Base-by-base conservation (phyloP, 2,888 invertebrate species). In the Loripinus fragilis region DNA sequence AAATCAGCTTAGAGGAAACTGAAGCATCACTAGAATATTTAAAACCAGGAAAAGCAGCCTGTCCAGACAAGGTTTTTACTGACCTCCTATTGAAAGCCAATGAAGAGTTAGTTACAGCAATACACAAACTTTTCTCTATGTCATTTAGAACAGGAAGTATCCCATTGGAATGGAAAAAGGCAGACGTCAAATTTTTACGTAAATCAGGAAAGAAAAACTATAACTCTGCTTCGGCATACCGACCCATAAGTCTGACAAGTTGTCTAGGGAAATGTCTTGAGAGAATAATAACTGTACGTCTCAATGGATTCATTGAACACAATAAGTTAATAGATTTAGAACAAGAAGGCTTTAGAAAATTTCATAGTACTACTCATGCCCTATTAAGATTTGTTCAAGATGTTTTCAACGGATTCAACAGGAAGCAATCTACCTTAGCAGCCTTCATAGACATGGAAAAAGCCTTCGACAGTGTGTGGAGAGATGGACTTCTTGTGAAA, bases 181-280 rank as follows among this genome's bases (percentile, higher is more conserved):
- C 72, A 0, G 33, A 71, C 20, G 52, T 77, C 3, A 77, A 72
- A 35, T 73, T 69, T 28, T 38, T 77, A 35, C 41, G 68, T 28
- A 77, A 73, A 38, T 30, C 38, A 28, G 77, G 77, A 5, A 77
- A 77, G 35, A n/a, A n/a, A n/a, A n/a, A n/a, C n/a, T n/a, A n/a
- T n/a, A n/a, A n/a, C n/a, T n/a, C n/a, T n/a, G n/a, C n/a, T n/a
- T n/a, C n/a, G n/a, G n/a, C n/a, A n/a, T n/a, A n/a, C n/a, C n/a
- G n/a, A n/a, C n/a, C n/a, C 50, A 77, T 77, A 15, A 77, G 77
- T 33, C 69, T 77, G 2, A 77, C 77, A 33, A 64, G 65, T 20
- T 41, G 48, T 23, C 25, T 77, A n/a, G 66, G 72, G 5, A 72
- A 77, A 73, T 28, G 55, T 15, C 41, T 73, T 17, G 77, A 77